phyloP scores from a whole-genome alignment of 2,888 invertebrate genomes.

The Euphydryas editha region DNA sequence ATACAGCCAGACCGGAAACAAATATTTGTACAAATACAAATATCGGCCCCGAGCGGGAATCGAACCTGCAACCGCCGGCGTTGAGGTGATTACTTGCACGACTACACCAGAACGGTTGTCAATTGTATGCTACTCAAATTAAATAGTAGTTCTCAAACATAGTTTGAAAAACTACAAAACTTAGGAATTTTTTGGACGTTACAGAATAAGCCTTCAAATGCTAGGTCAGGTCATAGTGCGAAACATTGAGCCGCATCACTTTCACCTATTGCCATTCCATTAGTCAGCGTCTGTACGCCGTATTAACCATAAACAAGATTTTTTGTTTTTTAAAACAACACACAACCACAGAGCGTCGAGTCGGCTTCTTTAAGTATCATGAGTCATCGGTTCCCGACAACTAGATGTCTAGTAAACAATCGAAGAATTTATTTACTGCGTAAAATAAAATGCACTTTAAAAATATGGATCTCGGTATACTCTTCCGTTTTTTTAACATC shows the following conservation, averaged over 20 bases:
- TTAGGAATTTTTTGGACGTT: not conserved
- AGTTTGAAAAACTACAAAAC: not conserved
- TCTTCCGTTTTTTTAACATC: not conserved
- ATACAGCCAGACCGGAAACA: too few relatives aligned
- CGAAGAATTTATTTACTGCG: constrained; percentile 26
- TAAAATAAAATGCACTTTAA: constrained; percentile 19
- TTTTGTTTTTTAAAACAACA: constrained; percentile 48
- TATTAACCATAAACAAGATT: constrained; percentile 69
- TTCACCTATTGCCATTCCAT: constrained; percentile 64
- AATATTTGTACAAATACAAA: too few relatives aligned
- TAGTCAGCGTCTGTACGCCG: constrained; percentile 57
- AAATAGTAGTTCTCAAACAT: too few relatives aligned
- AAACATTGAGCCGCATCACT: constrained; percentile 61
- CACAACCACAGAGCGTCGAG: constrained; percentile 20
- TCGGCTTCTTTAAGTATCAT: constrained; percentile 36
- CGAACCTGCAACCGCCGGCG: too few relatives aligned
- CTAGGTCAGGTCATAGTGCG: constrained; percentile 66
- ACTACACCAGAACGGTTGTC: too few relatives aligned
- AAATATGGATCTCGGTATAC: constrained; percentile 5
- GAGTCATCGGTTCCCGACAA: constrained; percentile 48
- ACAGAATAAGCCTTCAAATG: constrained; percentile 27
- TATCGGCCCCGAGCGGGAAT: too few relatives aligned
- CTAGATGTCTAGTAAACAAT: constrained; percentile 29
- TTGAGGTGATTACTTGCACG: too few relatives aligned
- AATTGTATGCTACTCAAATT: too few relatives aligned